Evolutionary conservation across 2,113 vertebrate genomes (phyloP).

Genomic region (Paraplagusia blochii): DNA sequence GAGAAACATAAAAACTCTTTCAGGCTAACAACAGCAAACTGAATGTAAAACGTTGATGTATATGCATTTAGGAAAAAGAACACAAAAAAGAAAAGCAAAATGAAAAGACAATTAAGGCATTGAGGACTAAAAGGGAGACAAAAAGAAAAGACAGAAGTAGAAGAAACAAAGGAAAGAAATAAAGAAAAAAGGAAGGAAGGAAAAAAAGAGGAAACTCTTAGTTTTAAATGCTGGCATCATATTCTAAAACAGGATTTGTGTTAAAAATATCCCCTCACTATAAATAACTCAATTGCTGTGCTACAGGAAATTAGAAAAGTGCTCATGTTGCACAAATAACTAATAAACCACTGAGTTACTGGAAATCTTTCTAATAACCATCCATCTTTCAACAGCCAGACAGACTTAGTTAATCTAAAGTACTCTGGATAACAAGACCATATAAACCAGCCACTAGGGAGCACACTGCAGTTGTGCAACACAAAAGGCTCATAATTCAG

Average conservation of each 20-base stretch:
- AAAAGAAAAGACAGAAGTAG: too few species aligned
- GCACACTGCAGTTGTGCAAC: too few species aligned
- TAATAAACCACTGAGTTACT: constrained; percentile 21
- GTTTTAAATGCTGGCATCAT: constrained; percentile 6
- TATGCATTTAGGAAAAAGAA: constrained; percentile 10
- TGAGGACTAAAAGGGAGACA: too few species aligned
- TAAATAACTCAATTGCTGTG: constrained; percentile 11
- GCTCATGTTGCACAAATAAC: constrained; percentile 1
- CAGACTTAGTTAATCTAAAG: constrained; percentile 4
- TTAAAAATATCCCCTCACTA: too few species aligned
- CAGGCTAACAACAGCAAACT: constrained; percentile 28
- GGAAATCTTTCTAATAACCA: constrained; percentile 27
- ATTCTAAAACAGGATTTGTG: too few species aligned
- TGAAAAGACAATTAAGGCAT: too few species aligned
- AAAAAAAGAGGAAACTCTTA: not conserved
- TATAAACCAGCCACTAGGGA: too few species aligned
- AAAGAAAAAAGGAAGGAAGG: too few species aligned
- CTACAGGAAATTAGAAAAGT: constrained; percentile 5
- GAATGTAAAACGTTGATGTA: constrained; percentile 52
- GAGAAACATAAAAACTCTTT: constrained; percentile 41
- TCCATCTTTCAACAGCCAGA: constrained; percentile 25
- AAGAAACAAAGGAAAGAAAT: too few species aligned
- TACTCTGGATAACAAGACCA: not conserved
- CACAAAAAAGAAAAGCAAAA: too few species aligned
- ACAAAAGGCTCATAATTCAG: too few species aligned